Evolutionary conservation across 2,113 vertebrate species (phyloP), one percentile per base, ranked within the genome.

Genomic region (Paratilapia polleni): DNA sequence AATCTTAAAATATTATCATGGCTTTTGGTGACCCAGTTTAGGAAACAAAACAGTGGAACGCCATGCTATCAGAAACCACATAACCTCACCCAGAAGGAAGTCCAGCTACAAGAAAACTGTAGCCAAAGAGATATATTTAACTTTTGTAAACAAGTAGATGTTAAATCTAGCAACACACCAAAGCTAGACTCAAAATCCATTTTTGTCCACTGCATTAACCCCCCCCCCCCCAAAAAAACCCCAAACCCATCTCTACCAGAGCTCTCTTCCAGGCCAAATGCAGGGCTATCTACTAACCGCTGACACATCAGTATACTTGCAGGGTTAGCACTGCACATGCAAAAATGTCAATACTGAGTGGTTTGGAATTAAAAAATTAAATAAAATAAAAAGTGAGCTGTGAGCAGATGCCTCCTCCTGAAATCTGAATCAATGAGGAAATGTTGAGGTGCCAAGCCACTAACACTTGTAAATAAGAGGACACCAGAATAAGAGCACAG

Each of bases 401-500:
- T 49, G 57, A 88, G 68, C 74, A 61, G 80, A 79, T 70, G 38
- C 77, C 63, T 74, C 62, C 58, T 64, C 43, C 78, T 70, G 43
- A 70, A 70, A 70, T 2, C 49, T 52, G 28, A 52, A 52, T 20
- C 66, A 70, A 49, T 13, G 24, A 9, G 19, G 17, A 70, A 70
- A 66, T 26, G 63, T 13, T 13, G 66, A 70, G 41, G 41, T 70
- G 47, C 77, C 38, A 68, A 83, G 73, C 38, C 43, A 38, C 26
- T 20, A 64, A 58, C 34, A 82, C 47, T n/a, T 36, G 63, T 56
- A 47, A 59, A 81, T 63, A 78, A 85, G 60, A 59, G 22, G 78
- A 88, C 63, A 49, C 52, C 60, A 80, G 68, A 88, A 49, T 28
- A 83, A 62, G 43, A 85, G 76, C 58, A 85, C 84, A 28, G 63